Percentiles rank a stretch among this genome's conserved stretches.
phyloP scores from a whole-genome alignment of 2,888 invertebrate genomes.

The Acronicta psi region DNA sequence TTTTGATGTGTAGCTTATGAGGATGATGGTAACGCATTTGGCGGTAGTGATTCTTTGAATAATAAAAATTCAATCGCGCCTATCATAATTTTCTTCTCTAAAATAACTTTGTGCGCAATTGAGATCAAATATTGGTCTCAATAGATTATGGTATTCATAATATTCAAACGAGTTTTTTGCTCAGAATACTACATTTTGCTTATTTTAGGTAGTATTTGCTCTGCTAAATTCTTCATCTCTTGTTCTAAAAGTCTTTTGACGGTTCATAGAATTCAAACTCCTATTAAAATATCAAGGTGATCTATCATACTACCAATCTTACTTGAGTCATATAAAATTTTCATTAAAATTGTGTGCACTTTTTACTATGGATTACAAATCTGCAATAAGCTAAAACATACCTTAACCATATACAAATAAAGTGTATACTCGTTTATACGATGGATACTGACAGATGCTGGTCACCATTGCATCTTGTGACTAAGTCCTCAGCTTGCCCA shows the following conservation, averaged over 20 bases:
- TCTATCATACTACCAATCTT: neutral
- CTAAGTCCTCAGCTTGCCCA: slow-evolving; percentile 54
- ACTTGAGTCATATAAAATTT: neutral
- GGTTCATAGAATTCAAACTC: no score
- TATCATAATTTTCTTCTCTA: slow-evolving; percentile 6
- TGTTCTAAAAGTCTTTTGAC: no score
- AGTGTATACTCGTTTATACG: slow-evolving; percentile 21
- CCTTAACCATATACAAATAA: slow-evolving; percentile 19
- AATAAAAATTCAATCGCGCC: slow-evolving; percentile 22
- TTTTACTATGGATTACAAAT: slow-evolving; percentile 15
- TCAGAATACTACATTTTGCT: no score
- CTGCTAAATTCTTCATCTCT: no score
- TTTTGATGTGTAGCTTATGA: slow-evolving; percentile 47
- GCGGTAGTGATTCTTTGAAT: slow-evolving; percentile 37
- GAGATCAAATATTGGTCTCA: no score
- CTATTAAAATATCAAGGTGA: neutral
- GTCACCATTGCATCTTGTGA: slow-evolving; percentile 46
- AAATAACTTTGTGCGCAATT: no score
- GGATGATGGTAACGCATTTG: slow-evolving; percentile 35
- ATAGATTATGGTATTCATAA: no score
- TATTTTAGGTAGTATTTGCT: no score
- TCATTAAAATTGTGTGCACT: slow-evolving; percentile 19
- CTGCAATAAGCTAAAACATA: slow-evolving; percentile 14
- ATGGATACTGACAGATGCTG: slow-evolving; percentile 34
- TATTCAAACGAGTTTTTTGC: no score